A percentile compares a stretch with the other conserved stretches of the same genome.
These are phyloP conservation scores for Aleiodes alternator DNA, from an alignment of 2,888 invertebrate genomes.

Conservation along the genomic window DNA sequence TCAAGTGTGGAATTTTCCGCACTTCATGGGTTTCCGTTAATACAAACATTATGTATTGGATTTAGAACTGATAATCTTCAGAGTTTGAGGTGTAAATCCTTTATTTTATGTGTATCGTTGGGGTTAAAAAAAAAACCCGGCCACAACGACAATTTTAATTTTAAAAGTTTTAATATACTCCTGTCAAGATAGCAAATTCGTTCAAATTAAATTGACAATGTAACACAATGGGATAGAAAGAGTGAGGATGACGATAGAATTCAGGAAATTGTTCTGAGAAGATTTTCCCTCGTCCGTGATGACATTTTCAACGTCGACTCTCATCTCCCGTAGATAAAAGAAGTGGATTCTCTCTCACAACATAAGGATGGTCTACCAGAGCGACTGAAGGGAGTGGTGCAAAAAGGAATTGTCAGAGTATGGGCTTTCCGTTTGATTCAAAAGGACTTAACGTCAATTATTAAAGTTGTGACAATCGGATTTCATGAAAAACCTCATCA, in stretches of 20 bases:
- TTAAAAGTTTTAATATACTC: constrained; percentile 17
- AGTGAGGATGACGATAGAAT: neutral
- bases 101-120: too few relatives aligned
- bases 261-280: constrained; percentile 27
- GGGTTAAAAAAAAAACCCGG: too few relatives aligned
- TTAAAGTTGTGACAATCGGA: constrained; percentile 51
- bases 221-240: constrained; percentile 23
- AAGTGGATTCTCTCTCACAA: constrained; percentile 38
- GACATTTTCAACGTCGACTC: constrained; percentile 44
- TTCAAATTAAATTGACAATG: constrained; percentile 43
- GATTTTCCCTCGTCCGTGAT: constrained; percentile 14
- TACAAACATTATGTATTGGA: too few relatives aligned
- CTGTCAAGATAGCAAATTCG: constrained; percentile 26
- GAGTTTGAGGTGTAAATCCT: too few relatives aligned
- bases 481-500: constrained; percentile 33
- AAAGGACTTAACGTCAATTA: constrained; percentile 60
- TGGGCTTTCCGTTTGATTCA: constrained; percentile 58
- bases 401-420: constrained; percentile 30
- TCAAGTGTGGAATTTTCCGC: neutral
- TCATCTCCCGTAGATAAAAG: constrained; percentile 48
- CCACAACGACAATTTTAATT: neutral
- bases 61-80: too few relatives aligned
- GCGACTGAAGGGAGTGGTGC: constrained; percentile 33
- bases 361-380: constrained; percentile 47
- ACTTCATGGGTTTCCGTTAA: too few relatives aligned